Base-by-base conservation (phyloP, 2,113 vertebrate genomes). In the Chaetorhynchus papuensis region DNA sequence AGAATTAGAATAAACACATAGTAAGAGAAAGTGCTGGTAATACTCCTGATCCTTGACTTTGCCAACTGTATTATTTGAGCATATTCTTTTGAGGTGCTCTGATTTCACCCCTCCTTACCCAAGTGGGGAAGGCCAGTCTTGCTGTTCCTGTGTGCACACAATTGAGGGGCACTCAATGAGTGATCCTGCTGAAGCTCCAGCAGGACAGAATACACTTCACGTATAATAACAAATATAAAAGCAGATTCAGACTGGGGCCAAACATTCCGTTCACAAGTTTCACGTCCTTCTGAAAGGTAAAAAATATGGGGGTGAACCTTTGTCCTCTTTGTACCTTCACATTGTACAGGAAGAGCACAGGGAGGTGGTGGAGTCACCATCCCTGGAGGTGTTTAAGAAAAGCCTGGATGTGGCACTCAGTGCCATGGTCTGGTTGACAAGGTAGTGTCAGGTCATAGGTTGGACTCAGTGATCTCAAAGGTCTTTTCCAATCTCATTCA, bases 241-340 rank as follows among this genome's bases (percentile, higher is more conserved):
- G 13, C 31, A 64, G 23, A 45, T 69, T 80, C 63, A 90, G 31
- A 8, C 5, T 33, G 26, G 26, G 42, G 8, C 28, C 26, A 71
- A 31, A 53, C 5, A 37, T 13, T 59, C 57, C 44, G 6, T 47
- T 72, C 18, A 1, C 18, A 42, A 59, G 11, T 42, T n/a, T 52
- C 21, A 33, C 3, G 24, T 49, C 49, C n/a, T 69, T 69, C 44
- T 71, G 42, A 49, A 50, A 72, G 52, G 26, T 56, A n/a, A 50
- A 27, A 12, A 79, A 3, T 16, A 41, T 0, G 0, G 20, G 27
- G 10, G 56, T 24, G 18, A n/a, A 39, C 8, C 18, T 70, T 74
- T 78, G 72, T 49, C 18, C 33, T 66, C 27, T 14, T 44, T 41
- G 26, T 88, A 10, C 27, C 31, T 35, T 35, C 37, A 39, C 0